phyloP scores from a whole-genome alignment of 1,140 invertebrate species.

The Caerostris darwini region DNA sequence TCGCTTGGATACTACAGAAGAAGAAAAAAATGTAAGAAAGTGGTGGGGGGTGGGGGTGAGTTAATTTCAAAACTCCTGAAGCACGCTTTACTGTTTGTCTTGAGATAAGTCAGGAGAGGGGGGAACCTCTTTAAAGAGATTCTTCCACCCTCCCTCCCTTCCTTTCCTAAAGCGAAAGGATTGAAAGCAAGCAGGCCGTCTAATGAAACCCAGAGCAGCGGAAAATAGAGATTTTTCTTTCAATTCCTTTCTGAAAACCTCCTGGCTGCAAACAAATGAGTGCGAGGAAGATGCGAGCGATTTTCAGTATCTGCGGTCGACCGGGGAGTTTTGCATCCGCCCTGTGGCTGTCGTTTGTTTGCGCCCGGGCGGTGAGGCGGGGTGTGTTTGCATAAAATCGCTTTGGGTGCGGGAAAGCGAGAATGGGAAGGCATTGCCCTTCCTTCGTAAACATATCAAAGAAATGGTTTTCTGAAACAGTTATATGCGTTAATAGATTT shows the following conservation, averaged over 20 bases:
- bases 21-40: not conserved
- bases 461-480: not conserved
- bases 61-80: constrained; percentile 44
- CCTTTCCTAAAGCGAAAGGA: constrained; percentile 41
- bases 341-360: not conserved
- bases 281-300: not conserved
- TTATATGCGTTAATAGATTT: too few relatives aligned
- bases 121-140: constrained; percentile 20
- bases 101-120: not conserved
- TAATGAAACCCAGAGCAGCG: constrained; percentile 61
- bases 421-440: constrained; percentile 5
- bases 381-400: constrained; percentile 32
- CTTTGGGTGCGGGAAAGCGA: not conserved
- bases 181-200: constrained; percentile 64
- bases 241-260: constrained; percentile 42
- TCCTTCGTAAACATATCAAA: not conserved
- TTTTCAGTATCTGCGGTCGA: constrained; percentile 17
- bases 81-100: constrained; percentile 30
- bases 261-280: constrained; percentile 58
- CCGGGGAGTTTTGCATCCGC: not conserved
- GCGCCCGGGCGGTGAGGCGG: not conserved
- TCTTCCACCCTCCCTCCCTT: not conserved
- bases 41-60: not conserved
- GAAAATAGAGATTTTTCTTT: constrained; percentile 71
- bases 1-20: not conserved